Evolutionary conservation across 2,888 invertebrate genomes (phyloP).

Genomic region (Eustalomyia histrio): DNA sequence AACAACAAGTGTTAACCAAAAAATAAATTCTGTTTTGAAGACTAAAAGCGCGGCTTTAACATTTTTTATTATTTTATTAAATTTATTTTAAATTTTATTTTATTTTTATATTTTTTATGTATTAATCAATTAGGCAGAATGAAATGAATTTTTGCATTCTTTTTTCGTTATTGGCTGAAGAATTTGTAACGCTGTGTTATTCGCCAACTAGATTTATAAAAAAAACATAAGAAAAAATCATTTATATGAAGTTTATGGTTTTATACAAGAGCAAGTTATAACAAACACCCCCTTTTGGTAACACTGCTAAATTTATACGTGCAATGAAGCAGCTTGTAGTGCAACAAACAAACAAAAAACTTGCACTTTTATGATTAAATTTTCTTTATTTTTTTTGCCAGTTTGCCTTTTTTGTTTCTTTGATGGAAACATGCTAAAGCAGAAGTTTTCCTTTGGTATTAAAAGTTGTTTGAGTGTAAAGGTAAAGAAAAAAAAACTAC

Average conservation of each 20-base stretch:
- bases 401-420: constrained; percentile 28
- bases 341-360: constrained; percentile 13
- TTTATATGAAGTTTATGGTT: constrained; percentile 22
- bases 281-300: constrained; percentile 35
- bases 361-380: constrained; percentile 49
- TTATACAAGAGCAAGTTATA: constrained; percentile 10
- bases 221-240: constrained; percentile 12
- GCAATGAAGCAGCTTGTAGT: constrained; percentile 27
- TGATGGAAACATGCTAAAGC: constrained; percentile 32
- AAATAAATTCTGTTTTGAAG: no score
- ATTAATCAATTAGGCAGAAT: no score
- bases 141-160: no score
- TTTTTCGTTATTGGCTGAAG: no score
- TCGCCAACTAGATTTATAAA: constrained; percentile 11
- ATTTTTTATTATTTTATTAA: no score
- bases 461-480: constrained; percentile 10
- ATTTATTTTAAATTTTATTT: no score
- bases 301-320: constrained; percentile 26
- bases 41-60: no score
- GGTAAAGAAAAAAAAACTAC: not conserved
- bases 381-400: constrained; percentile 21
- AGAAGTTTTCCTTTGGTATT: constrained; percentile 36
- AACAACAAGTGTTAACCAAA: no score
- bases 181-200: no score
- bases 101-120: no score